These are phyloP conservation scores for Macquaria ambigua DNA, from an alignment of 2,113 vertebrate genomes.

Conservation along the genomic window DNA sequence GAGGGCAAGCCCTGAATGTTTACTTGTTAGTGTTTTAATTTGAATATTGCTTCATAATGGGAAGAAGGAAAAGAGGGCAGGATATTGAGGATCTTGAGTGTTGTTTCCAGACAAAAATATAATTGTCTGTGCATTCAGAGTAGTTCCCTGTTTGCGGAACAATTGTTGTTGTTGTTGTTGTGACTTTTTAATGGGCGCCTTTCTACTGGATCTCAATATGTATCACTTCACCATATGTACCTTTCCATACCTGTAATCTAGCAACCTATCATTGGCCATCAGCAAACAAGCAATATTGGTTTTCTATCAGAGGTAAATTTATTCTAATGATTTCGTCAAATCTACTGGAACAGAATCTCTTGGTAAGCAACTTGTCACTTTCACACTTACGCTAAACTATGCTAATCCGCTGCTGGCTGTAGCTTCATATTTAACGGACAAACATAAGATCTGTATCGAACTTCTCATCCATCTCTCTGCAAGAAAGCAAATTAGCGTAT, in stretches of 20 bases:
- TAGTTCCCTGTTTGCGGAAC: too few species aligned
- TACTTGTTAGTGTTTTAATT: constrained; percentile 56
- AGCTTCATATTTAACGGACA: too few species aligned
- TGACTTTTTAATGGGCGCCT: neutral
- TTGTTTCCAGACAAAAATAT: too few species aligned
- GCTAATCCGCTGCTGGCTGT: too few species aligned
- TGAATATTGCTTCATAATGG: constrained; percentile 52
- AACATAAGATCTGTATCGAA: too few species aligned
- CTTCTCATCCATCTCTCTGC: too few species aligned
- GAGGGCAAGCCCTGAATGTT: constrained; percentile 19
- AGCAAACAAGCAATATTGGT: neutral
- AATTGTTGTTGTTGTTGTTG: neutral
- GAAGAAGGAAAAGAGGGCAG: neutral
- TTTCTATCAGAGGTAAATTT: neutral
- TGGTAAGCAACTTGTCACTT: too few species aligned
- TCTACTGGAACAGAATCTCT: neutral
- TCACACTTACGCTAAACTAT: neutral
- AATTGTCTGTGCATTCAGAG: too few species aligned
- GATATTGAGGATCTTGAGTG: neutral
- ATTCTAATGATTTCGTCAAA: neutral
- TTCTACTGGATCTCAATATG: neutral
- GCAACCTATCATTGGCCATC: neutral
- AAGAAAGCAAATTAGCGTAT: too few species aligned
- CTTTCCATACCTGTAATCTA: neutral
- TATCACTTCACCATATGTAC: neutral